A percentile compares a stretch with the other conserved stretches of the same genome.
Evolutionary conservation across 1,140 invertebrate species (phyloP).

Genomic region (Acyrthosiphon pisum): DNA sequence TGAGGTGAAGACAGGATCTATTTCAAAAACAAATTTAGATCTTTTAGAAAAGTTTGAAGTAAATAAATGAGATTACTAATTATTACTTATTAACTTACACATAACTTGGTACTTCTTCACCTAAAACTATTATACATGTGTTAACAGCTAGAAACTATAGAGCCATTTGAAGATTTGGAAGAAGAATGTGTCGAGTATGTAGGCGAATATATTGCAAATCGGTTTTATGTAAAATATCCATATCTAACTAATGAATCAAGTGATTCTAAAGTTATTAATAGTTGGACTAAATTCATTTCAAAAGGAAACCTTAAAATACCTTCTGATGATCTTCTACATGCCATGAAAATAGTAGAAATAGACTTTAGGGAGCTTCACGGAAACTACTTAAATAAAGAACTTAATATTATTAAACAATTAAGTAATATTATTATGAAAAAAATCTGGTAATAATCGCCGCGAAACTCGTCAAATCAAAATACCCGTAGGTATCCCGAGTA

Average conservation of each 20-base stretch:
- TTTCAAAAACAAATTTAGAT: not conserved
- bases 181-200: not conserved
- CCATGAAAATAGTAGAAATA: not conserved
- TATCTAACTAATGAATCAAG: not conserved
- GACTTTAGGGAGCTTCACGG: not conserved
- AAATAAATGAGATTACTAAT: not conserved
- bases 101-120: not conserved
- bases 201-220: not conserved
- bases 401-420: not conserved
- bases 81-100: not conserved
- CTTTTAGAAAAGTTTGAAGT: slow-evolving; percentile 5
- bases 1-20: not conserved
- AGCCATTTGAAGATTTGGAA: slow-evolving; percentile 7
- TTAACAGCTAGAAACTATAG: not conserved
- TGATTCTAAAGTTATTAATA: not conserved
- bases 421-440: not conserved
- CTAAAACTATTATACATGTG: not conserved
- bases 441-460: too few species aligned
- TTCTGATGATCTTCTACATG: not conserved
- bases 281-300: not conserved
- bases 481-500: too few species aligned
- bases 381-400: not conserved
- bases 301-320: not conserved
- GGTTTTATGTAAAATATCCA: not conserved
- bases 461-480: too few species aligned